phyloP scores from a whole-genome alignment of 2,797 vertebrate species.

The Pachyuromys duprasi region DNA sequence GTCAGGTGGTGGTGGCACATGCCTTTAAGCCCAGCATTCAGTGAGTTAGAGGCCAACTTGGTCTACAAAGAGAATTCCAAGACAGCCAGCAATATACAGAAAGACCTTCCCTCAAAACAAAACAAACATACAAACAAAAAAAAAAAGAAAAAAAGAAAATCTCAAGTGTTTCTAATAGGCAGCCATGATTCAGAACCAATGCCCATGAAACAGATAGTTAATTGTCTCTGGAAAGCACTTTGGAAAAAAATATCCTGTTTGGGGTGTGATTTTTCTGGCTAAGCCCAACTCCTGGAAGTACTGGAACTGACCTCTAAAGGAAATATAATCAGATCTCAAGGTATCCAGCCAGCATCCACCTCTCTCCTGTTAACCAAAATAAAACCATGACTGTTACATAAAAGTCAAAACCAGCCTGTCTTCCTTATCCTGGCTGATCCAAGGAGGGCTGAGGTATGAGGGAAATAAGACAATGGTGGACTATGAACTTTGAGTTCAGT shows the following conservation, averaged over 20 bases:
- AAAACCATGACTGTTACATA: conserved; percentile 26
- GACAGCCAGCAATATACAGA: background rate
- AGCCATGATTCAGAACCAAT: conserved; percentile 25
- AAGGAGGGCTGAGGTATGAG: conserved; percentile 22
- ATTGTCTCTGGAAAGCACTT: conserved; percentile 59
- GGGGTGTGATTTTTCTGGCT: conserved; percentile 56
- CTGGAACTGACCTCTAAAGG: conserved; percentile 57
- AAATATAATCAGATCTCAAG: conserved; percentile 72
- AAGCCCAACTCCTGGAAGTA: conserved; percentile 55
- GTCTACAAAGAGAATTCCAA: background rate
- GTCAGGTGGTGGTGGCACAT: background rate
- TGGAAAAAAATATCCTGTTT: conserved; percentile 67
- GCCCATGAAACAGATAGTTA: conserved; percentile 27
- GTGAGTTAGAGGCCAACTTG: background rate
- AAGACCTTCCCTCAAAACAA: background rate
- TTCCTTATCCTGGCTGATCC: conserved; percentile 15
- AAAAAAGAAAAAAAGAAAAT: background rate
- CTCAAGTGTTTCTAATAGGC: conserved; percentile 23
- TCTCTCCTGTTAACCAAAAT: conserved; percentile 66
- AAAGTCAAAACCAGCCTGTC: background rate
- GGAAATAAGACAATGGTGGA: conserved; percentile 38
- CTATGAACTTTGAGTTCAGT: conserved; percentile 13
- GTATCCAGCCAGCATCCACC: conserved; percentile 42
- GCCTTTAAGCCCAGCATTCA: background rate
- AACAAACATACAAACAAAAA: background rate